Conservation (phyloP, 2,888 invertebrate genomes). For the Nymphalis polychloros region DNA sequence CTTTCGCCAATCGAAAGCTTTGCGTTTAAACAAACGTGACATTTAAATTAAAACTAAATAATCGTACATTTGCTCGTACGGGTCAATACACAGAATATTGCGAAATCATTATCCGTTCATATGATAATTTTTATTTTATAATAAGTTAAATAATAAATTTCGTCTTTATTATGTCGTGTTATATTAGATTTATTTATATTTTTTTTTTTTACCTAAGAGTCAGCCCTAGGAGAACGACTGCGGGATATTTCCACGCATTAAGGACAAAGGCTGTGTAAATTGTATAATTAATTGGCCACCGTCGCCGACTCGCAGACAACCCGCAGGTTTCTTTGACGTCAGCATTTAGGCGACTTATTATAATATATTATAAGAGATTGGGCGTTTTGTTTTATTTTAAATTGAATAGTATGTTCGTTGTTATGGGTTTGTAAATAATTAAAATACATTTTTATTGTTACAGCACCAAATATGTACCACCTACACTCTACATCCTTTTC, state of each 20-base stretch:
- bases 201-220: constrained; percentile 3
- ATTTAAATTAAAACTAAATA: constrained; percentile 17
- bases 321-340: constrained; percentile 54
- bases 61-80: constrained; percentile 12
- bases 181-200: neutral
- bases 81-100: neutral
- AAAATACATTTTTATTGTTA: too few species aligned
- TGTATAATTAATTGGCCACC: constrained; percentile 55
- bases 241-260: constrained; percentile 35
- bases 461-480: neutral
- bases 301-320: constrained; percentile 28
- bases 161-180: neutral
- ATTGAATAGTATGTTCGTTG: too few species aligned
- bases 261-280: constrained; percentile 48
- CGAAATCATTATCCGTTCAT: neutral
- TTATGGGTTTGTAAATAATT: too few species aligned
- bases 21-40: constrained; percentile 26
- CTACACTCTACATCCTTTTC: too few species aligned
- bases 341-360: constrained; percentile 20
- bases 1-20: constrained; percentile 36
- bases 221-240: constrained; percentile 17
- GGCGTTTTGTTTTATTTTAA: too few species aligned
- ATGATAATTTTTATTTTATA: neutral
- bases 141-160: neutral
- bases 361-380: neutral